These are phyloP conservation scores for Nyctalus aviator DNA, from an alignment of 2,797 vertebrate genomes.

Conservation along the genomic window DNA sequence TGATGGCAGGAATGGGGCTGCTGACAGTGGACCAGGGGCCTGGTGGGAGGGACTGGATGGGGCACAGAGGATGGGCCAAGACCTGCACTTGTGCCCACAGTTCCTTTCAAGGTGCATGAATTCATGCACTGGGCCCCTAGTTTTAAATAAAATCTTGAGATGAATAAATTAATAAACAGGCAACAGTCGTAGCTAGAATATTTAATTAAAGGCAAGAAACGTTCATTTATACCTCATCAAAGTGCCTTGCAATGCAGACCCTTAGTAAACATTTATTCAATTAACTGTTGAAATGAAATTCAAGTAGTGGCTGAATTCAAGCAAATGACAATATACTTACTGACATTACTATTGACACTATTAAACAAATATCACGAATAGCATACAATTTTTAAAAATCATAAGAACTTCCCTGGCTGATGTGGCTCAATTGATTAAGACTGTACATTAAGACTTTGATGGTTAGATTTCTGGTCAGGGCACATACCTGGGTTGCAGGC, in stretches of 20 bases:
- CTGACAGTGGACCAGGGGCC: no score
- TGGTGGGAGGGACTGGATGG: no score
- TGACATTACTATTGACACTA: not conserved
- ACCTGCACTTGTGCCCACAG: no score
- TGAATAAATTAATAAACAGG: not conserved
- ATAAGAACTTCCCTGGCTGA: not conserved
- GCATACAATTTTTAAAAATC: not conserved
- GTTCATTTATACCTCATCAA: not conserved
- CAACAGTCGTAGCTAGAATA: not conserved
- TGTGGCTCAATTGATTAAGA: not conserved
- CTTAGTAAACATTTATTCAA: not conserved
- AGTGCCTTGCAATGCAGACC: not conserved
- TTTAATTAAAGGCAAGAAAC: not conserved
- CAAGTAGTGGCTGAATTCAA: not conserved
- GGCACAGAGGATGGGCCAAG: no score
- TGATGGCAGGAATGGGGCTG: fast-evolving
- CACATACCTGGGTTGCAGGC: not conserved
- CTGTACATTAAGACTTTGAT: not conserved
- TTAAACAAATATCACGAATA: constrained; percentile 5
- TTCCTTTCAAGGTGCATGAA: no score
- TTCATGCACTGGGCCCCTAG: no score
- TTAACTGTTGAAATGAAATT: not conserved
- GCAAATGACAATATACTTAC: not conserved
- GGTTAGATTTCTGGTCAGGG: not conserved
- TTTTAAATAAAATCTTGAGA: constrained; percentile 8